Base-by-base conservation (phyloP, 2,797 vertebrate genomes). In the Acridotheres tristis region DNA sequence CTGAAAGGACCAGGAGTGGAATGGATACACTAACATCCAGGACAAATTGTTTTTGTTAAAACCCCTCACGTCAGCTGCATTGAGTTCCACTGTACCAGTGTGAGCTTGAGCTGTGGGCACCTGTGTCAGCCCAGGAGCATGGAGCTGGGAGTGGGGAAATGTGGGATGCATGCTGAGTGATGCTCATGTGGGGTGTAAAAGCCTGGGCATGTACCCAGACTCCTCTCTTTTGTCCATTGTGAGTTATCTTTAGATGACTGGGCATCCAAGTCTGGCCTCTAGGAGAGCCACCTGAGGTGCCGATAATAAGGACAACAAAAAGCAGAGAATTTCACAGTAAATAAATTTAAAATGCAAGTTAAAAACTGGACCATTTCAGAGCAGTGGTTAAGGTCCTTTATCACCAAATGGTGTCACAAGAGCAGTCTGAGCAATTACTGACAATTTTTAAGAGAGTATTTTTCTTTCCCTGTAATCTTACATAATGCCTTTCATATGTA, bases 401-500 rank as follows among this genome's bases (percentile, higher is more conserved):
- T 62, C 92, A 94, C 83, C 85, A 95, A 85, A 77, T 77, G 79
- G 94, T 94, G 92, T 90, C 94, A 89, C 55, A 68, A 92, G 84
- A 95, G 83, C 92, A 91, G 91, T 94, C 83, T 94, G 87, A 77
- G 81, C 93, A 97, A 96, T 94, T 89, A 91, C 85, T 51, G 92
- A 62, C 77, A 91, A 91, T 96, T 94, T 94, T 86, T 89, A 78
- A 88, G 67, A 89, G 75, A 61, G 72, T 68, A 93, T 88, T 94
- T 94, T 94, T 93, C 94, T 89, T 93, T 71, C 85, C 80, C 96
- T 94, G 73, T 90, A 90, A 94, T 94, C 89, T 89, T 93, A 63
- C 79, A 78, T 95, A 96, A 96, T 94, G 93, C 88, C 80, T 95
- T 95, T 95, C 93, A 96, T 81, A 93, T 96, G 95, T 59, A 94